phyloP scores from a whole-genome alignment of 2,797 vertebrate genomes.

The Carduelis carduelis region DNA sequence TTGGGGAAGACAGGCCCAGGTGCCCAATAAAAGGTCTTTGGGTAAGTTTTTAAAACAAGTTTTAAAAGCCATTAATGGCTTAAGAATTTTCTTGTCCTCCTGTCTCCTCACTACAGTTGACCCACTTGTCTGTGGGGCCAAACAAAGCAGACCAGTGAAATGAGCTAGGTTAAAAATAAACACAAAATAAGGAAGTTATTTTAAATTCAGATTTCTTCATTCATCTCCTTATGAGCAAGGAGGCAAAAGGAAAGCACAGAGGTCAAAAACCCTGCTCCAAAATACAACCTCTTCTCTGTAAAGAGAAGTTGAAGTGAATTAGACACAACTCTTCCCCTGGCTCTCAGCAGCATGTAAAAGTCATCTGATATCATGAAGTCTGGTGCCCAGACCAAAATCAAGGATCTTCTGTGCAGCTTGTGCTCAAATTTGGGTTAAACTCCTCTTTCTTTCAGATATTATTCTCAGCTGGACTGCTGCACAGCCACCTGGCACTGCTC shows the following conservation, averaged over 20 bases:
- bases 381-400: not conserved
- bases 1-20: not conserved
- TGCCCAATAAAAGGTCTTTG: not conserved
- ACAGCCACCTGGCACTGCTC: not conserved
- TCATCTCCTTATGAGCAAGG: not conserved
- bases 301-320: not conserved
- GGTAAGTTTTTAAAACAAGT: not conserved
- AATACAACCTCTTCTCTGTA: not conserved
- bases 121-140: not conserved
- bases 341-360: not conserved
- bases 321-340: not conserved
- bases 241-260: not conserved
- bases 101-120: not conserved
- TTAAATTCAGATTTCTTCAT: conserved; percentile 14
- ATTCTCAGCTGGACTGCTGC: not conserved
- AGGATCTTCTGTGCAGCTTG: not conserved
- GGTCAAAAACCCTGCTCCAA: not conserved
- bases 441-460: not conserved
- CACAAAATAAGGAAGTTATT: not conserved
- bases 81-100: not conserved
- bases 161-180: conserved; percentile 10
- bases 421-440: not conserved
- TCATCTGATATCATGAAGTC: not conserved
- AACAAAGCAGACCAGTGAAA: not conserved
- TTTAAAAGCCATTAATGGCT: not conserved